A percentile compares a stretch with the other conserved stretches of the same genome.
Evolutionary conservation across 1,140 invertebrate genomes (phyloP).

Genomic region (Sesamia nonagrioides): DNA sequence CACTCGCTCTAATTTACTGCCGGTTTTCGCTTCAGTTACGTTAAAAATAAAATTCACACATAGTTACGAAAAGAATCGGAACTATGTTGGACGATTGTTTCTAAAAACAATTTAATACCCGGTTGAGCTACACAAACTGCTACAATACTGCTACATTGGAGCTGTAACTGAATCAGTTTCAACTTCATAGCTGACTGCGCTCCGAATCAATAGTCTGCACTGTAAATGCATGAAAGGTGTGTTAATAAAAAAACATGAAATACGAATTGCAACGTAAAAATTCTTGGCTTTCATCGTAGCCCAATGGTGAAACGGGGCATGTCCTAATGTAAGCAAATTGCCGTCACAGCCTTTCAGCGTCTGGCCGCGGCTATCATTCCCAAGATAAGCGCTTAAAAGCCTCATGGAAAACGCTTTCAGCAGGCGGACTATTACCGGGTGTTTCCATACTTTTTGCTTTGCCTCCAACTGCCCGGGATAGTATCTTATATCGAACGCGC

Average conservation of each 20-base stretch:
- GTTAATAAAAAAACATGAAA: conserved; percentile 42
- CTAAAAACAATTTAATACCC: conserved; percentile 77
- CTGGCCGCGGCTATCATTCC: conserved; percentile 84
- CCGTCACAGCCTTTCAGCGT: conserved; percentile 83
- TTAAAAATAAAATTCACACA: conserved; percentile 49
- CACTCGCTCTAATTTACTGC: conserved; percentile 45
- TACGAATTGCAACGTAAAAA: conserved; percentile 58
- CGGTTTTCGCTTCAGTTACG: conserved; percentile 37
- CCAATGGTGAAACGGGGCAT: conserved; percentile 69
- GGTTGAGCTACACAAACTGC: conserved; percentile 72
- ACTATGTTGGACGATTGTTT: conserved; percentile 70
- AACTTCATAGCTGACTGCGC: conserved; percentile 74
- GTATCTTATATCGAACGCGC: conserved; percentile 55
- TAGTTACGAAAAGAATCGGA: conserved; percentile 50
- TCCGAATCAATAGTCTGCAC: conserved; percentile 67
- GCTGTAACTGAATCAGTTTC: conserved; percentile 77
- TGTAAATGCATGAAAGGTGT: conserved; percentile 51
- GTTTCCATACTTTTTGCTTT: conserved; percentile 78
- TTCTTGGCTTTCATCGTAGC: conserved; percentile 53
- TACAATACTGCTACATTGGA: conserved; percentile 72
- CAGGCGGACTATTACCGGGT: conserved; percentile 77
- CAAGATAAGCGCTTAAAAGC: conserved; percentile 87
- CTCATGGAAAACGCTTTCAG: conserved; percentile 83
- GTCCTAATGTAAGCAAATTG: conserved; percentile 87
- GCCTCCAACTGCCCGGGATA: conserved; percentile 55